Conservation (phyloP, 2,113 vertebrate genomes). For the Protobothrops flavoviridis region DNA sequence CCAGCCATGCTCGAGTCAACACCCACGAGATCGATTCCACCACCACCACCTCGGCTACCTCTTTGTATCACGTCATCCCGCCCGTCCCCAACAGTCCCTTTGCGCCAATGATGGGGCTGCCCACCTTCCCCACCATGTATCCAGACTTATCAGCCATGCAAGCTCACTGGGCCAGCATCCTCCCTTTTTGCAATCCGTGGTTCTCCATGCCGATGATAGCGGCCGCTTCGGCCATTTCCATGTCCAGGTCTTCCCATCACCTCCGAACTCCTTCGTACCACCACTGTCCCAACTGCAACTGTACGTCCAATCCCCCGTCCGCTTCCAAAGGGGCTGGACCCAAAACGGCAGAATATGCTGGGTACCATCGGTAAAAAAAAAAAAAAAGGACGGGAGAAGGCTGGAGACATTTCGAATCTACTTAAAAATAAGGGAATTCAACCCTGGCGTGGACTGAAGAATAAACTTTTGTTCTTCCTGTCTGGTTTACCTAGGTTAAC, state of each 20-base stretch:
- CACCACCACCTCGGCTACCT: conserved; percentile 4
- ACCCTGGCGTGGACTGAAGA: neutral
- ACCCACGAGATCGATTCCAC: neutral
- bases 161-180: conserved; percentile 29
- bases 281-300: conserved; percentile 19
- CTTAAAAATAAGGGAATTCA: neutral
- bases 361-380: conserved; percentile 23
- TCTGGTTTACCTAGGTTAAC: conserved; percentile 20
- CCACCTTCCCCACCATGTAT: neutral
- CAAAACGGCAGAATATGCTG: conserved; percentile 17
- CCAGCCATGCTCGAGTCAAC: neutral
- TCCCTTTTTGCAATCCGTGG: conserved; percentile 41
- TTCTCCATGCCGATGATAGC: conserved; percentile 22
- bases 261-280: conserved; percentile 1
- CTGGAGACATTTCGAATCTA: fast-evolving
- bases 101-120: neutral
- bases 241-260: neutral
- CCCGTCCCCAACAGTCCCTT: neutral
- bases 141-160: conserved; percentile 19
- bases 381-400: neutral
- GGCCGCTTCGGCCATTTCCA: neutral
- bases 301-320: fast-evolving
- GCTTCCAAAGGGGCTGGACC: neutral
- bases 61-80: neutral
- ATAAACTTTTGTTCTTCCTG: conserved; percentile 1